Conservation (phyloP, 2,888 invertebrate genomes). For the Eupithecia subumbrata region DNA sequence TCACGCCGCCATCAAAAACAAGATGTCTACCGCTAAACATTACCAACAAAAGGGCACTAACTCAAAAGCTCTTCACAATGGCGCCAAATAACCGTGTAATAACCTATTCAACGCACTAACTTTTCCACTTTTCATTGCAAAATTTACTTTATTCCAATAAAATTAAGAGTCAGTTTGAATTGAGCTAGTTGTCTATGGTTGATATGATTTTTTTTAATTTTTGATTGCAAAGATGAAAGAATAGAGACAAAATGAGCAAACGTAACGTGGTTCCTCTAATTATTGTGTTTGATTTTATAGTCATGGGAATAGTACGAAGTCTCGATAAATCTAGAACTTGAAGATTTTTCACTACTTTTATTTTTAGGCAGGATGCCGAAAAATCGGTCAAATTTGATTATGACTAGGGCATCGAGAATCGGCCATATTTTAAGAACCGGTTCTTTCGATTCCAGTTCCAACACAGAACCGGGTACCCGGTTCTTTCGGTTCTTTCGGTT, state of each 20-base stretch:
- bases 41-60: conserved; percentile 64
- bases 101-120: conserved; percentile 71
- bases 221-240: conserved; percentile 42
- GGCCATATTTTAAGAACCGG: too few relatives aligned
- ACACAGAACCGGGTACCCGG: too few relatives aligned
- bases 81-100: conserved; percentile 80
- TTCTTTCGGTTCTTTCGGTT: too few relatives aligned
- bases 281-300: conserved; percentile 19
- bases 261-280: conserved; percentile 33
- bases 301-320: background rate
- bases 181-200: conserved; percentile 2
- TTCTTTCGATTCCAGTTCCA: too few relatives aligned
- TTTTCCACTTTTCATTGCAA: background rate
- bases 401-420: too few relatives aligned
- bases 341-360: too few relatives aligned
- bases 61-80: conserved; percentile 66
- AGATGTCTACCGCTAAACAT: conserved; percentile 77
- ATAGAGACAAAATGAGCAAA: conserved; percentile 49
- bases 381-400: too few relatives aligned
- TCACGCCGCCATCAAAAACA: conserved; percentile 58
- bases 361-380: too few relatives aligned
- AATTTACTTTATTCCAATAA: conserved; percentile 4
- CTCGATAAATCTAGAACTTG: background rate
- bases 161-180: background rate
- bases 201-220: conserved; percentile 26